A percentile compares a stretch with the other conserved stretches of the same genome.
Conservation (phyloP, 2,888 invertebrate genomes). For the Leptopterna dolabrata region DNA sequence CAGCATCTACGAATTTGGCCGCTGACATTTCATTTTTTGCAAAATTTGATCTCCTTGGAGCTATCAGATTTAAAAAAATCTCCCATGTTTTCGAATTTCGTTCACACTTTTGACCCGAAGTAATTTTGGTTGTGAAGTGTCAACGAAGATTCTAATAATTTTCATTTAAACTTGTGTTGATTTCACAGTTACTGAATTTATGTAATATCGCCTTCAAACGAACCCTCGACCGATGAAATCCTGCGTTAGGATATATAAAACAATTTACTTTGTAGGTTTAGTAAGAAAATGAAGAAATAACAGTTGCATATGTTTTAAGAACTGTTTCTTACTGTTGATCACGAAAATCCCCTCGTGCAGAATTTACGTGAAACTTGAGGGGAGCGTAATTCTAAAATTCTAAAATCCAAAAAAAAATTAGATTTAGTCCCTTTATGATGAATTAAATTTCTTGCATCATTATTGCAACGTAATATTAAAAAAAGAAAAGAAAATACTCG, state of each 20-base stretch:
- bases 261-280: neutral
- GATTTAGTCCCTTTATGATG: neutral
- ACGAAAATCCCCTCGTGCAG: neutral
- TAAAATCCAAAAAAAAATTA: neutral
- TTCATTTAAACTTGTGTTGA: too few species aligned
- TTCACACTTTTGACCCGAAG: too few species aligned
- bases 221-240: neutral
- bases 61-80: too few species aligned
- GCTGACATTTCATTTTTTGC: too few species aligned
- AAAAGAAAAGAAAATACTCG: neutral
- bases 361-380: neutral
- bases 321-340: slow-evolving; percentile 52
- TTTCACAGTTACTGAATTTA: too few species aligned
- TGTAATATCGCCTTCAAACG: too few species aligned
- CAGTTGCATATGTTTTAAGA: slow-evolving; percentile 62
- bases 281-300: slow-evolving; percentile 50
- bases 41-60: too few species aligned
- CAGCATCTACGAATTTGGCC: too few species aligned
- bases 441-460: neutral
- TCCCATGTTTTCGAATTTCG: too few species aligned
- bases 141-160: too few species aligned
- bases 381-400: neutral
- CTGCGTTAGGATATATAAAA: neutral
- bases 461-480: neutral
- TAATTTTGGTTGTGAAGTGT: too few species aligned